A percentile compares a stretch with the other conserved stretches of the same genome.
Evolutionary conservation across 2,888 invertebrate species (phyloP).

Genomic region (Muscina levida): DNA sequence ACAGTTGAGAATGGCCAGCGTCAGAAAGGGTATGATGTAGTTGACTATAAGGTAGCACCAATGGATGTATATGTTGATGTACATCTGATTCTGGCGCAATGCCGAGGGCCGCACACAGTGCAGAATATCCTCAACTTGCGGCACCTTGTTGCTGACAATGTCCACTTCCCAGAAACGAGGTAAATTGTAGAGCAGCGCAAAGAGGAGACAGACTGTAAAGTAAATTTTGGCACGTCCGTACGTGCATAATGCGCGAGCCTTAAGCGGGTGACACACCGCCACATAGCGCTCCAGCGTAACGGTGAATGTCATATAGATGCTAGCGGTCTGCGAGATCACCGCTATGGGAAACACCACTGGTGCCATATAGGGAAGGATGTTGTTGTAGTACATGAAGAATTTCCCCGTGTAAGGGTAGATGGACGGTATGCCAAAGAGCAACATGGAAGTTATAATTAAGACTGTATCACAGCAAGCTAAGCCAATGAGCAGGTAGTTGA

Average conservation of each 20-base stretch:
- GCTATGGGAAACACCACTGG: slow-evolving; percentile 91
- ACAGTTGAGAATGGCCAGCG: slow-evolving; percentile 92
- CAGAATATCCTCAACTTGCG: slow-evolving; percentile 81
- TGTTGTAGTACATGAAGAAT: slow-evolving; percentile 88
- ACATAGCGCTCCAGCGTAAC: slow-evolving; percentile 97
- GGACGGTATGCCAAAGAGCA: slow-evolving; percentile 92
- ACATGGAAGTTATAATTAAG: slow-evolving; percentile 91
- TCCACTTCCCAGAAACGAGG: slow-evolving; percentile 89
- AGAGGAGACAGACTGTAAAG: slow-evolving; percentile 89
- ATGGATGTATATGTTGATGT: slow-evolving; percentile 93
- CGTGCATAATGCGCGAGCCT: slow-evolving; percentile 94
- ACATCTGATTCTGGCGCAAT: slow-evolving; percentile 86
- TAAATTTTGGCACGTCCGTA: slow-evolving; percentile 92
- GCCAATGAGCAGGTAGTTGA: slow-evolving; percentile 95
- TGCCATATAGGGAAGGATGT: slow-evolving; percentile 90
- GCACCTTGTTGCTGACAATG: slow-evolving; percentile 78
- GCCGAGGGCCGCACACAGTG: slow-evolving; percentile 87
- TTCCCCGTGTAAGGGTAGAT: slow-evolving; percentile 90
- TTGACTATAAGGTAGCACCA: slow-evolving; percentile 97
- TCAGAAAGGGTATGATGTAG: slow-evolving; percentile 94
- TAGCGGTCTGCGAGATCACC: slow-evolving; percentile 93
- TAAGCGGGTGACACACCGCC: slow-evolving; percentile 94
- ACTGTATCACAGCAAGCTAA: slow-evolving; percentile 96
- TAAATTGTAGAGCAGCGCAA: slow-evolving; percentile 92
- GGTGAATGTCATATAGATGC: slow-evolving; percentile 94